Percentiles rank a stretch among this genome's conserved stretches.
phyloP scores from a whole-genome alignment of 2,888 invertebrate species.

The Agriopis marginaria region DNA sequence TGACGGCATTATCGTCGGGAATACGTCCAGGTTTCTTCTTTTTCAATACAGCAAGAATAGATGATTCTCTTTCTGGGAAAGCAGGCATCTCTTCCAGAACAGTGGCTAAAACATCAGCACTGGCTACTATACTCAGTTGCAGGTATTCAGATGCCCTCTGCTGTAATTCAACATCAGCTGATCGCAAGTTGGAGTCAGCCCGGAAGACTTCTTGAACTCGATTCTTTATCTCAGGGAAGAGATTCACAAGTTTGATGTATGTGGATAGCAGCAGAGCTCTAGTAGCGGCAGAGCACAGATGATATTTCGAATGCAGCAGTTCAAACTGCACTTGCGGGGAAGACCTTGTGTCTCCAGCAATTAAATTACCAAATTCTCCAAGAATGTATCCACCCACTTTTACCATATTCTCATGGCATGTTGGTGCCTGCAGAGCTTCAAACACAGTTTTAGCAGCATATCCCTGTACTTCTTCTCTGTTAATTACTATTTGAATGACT shows the following conservation, averaged over 20 bases:
- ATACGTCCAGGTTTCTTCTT: constrained; percentile 99
- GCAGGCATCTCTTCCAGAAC: constrained; percentile 99
- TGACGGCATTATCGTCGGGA: constrained; percentile 90
- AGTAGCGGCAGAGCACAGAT: constrained; percentile 98
- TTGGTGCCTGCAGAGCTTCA: constrained; percentile 99
- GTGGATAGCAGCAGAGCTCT: constrained; percentile 98
- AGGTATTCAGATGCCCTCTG: constrained; percentile 99
- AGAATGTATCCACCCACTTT: constrained; percentile 99
- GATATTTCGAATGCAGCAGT: constrained; percentile 99
- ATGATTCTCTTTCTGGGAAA: constrained; percentile 99
- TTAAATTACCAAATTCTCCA: constrained; percentile 99
- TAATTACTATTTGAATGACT: constrained; percentile 99
- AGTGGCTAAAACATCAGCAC: constrained; percentile 98
- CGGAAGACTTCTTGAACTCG: constrained; percentile 98
- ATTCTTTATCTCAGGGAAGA: constrained; percentile 99
- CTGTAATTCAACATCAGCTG: constrained; percentile 99
- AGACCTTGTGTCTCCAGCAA: constrained; percentile 99
- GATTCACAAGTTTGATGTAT: constrained; percentile 99
- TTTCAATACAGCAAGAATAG: constrained; percentile 98
- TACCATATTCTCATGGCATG: constrained; percentile 99
- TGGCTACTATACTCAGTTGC: constrained; percentile 97
- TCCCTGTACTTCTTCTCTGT: constrained; percentile 99
- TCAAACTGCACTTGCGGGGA: constrained; percentile 99
- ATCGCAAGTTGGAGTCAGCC: constrained; percentile 97
- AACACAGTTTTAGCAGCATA: constrained; percentile 99